Evolutionary conservation across 2,888 invertebrate species (phyloP), one percentile per base, ranked within the genome.

Genomic region (Galerucella pusilla): DNA sequence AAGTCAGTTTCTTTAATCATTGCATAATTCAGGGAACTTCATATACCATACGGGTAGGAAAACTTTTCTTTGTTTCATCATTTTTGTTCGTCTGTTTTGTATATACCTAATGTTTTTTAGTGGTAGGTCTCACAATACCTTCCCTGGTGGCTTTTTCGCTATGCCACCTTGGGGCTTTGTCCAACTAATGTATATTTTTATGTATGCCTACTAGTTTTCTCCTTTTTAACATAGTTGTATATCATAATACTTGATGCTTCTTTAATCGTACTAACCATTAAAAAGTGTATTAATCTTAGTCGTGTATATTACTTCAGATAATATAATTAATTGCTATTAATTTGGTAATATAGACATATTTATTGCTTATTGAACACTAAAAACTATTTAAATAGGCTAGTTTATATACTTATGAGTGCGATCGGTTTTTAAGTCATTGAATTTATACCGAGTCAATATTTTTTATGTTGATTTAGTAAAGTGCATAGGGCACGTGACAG

Each of bases 141-240:
- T 6, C 35, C 35, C 9, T 1, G 35, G 35, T 42, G 35, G 16
- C 14, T 64, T 9, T 12, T 42, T 42, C 12, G 35, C 16, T 64
- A 45, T 35, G 14, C 61, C 35, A 61, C 12, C n/a, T 45, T 35
- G 14, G 3, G 10, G 64, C n/a, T 64, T 64, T 42, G 2, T 16
- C 7, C 10, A 5, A 16, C 16, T 57, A 16, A 7, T 20, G 7
- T 54, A 49, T 65, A 65, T 11, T 46, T 65, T 49, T 49, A 12
- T 65, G 2, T 65, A 20, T 65, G 65, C 49, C 25, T 65, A 16
- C 46, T 65, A 65, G 20, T 42, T 49, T 20, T 16, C 20, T 65
- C 12, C 49, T 65, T 25, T 10, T 14, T 46, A 7, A 49, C 20
- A 14, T 20, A 2, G 52, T 20, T 45, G 3, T 52, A 20, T 49